These are phyloP conservation scores for Xiphorhynchus erythropygius DNA, from an alignment of 2,797 vertebrate species.

Conservation along the genomic window DNA sequence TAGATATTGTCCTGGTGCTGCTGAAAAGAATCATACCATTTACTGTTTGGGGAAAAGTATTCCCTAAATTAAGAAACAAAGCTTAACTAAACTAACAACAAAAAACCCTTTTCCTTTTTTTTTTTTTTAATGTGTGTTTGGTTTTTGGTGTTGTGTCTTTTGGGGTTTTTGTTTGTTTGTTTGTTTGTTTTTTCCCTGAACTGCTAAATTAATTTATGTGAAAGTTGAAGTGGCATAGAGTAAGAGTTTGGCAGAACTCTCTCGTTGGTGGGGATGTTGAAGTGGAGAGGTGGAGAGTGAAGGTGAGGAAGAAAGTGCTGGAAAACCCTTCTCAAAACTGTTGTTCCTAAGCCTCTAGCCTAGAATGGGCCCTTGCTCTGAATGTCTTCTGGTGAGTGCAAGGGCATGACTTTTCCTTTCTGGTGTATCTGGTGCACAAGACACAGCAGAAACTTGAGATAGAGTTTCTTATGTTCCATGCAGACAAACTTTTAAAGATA, in stretches of 20 bases:
- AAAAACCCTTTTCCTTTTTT: neutral
- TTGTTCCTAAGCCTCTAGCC: neutral
- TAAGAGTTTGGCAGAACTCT: neutral
- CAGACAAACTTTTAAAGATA: neutral
- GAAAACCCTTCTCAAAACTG: neutral
- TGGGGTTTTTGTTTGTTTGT: neutral
- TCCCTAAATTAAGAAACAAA: neutral
- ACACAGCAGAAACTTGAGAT: neutral
- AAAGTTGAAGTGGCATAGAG: neutral
- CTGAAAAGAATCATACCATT: neutral
- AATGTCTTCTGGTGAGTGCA: neutral
- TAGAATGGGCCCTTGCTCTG: neutral
- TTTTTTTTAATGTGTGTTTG: too few relatives aligned
- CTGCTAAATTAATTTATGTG: neutral
- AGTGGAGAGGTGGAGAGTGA: neutral
- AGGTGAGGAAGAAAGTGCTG: neutral
- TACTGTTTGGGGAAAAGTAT: neutral
- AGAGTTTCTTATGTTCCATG: neutral
- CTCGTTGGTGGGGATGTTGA: neutral
- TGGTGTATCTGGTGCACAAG: neutral
- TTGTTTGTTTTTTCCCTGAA: fast-evolving
- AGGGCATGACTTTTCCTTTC: neutral
- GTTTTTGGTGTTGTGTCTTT: too few relatives aligned
- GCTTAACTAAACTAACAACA: neutral
- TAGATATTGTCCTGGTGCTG: neutral